Percentiles rank a stretch among this genome's conserved stretches.
Evolutionary conservation across 2,797 vertebrate species (phyloP).

Genomic region (Pangasius mekongensis): DNA sequence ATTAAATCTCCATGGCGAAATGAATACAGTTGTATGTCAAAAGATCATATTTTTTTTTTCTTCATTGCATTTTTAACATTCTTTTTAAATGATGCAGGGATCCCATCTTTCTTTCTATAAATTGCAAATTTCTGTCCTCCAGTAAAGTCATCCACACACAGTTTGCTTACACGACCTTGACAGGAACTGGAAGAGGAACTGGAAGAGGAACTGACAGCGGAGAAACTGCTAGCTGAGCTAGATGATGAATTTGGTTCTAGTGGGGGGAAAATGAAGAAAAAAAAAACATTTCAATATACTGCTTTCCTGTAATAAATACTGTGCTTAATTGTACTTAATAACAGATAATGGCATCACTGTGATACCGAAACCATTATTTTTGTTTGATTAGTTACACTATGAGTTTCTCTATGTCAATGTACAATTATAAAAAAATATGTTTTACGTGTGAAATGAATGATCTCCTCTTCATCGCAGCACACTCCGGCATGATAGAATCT

Average conservation of each 20-base stretch:
- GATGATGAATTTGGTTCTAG: not conserved
- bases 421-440: not conserved
- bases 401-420: not conserved
- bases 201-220: not conserved
- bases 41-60: not conserved
- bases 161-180: not conserved
- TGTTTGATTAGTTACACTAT: not conserved
- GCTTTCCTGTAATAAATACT: not conserved
- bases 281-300: not conserved
- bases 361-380: not conserved
- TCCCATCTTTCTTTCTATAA: not conserved
- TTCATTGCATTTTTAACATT: not conserved
- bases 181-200: not conserved
- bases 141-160: not conserved
- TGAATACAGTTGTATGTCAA: constrained; percentile 2
- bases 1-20: constrained; percentile 7
- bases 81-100: not conserved
- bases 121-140: not conserved
- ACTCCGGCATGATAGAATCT: not conserved
- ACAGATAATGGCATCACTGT: not conserved
- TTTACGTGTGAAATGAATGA: constrained; percentile 13
- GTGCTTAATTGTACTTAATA: not conserved
- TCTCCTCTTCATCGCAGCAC: not conserved
- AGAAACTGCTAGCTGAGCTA: not conserved
- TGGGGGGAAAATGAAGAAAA: not conserved